Base-by-base conservation (phyloP, 2,113 vertebrate genomes). In the Mugil cephalus region DNA sequence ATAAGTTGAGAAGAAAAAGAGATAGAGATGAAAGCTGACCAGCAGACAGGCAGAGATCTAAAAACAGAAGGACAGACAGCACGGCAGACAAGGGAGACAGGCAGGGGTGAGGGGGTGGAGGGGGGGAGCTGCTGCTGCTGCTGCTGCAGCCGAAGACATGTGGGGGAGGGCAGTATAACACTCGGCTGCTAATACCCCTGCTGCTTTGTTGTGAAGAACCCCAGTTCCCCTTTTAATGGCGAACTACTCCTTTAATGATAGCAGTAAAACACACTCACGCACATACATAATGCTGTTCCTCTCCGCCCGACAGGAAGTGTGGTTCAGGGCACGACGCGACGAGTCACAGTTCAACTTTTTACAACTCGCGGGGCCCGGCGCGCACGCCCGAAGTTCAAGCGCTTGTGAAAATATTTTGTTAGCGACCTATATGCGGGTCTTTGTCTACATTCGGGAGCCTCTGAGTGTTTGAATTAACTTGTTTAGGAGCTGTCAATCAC, bases 121-220 rank as follows among this genome's bases (percentile, higher is more conserved):
- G 56, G 24, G 8, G 53, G n/a, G n/a, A n/a, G n/a, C n/a, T n/a
- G n/a, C n/a, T n/a, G n/a, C n/a, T n/a, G n/a, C n/a, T n/a, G 68
- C 6, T 47, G 72, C 34, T 59, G 72, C 46, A 80, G 81, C 79
- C 59, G 55, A 67, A 77, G 63, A 73, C 46, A 71, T 55, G 60
- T 66, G 82, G 81, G 79, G 76, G 80, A 74, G 75, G 84, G 82
- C 85, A 74, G 65, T 90, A 30, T 30, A 51, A 80, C 90, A 88
- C 74, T 63, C 58, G 59, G 72, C 61, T 80, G 87, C 84, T 86
- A 93, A 93, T 87, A 83, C 74, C 79, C 74, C 75, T 47, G 45
- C 69, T 79, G 85, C 83, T 92, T 89, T 91, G 88, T 91, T 84
- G 88, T 91, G 56, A 89, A 87, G 76, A 85, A 58, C 79, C 67